Conservation (phyloP, 2,113 vertebrate genomes). For the Calidris pygmaea region DNA sequence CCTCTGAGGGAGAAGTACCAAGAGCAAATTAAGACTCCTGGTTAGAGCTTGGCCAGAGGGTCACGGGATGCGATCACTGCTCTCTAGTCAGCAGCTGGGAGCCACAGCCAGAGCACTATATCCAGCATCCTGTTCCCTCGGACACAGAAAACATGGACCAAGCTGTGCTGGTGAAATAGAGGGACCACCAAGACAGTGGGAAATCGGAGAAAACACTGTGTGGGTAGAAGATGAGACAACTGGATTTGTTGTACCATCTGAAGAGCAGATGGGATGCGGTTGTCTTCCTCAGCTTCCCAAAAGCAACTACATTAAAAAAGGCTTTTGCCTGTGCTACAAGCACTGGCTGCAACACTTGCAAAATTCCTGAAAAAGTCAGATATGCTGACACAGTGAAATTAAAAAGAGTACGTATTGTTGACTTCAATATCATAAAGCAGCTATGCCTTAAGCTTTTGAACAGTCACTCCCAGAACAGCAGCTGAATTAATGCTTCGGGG, state of each 20-base stretch:
- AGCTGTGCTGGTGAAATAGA: neutral
- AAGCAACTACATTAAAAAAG: neutral
- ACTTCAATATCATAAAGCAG: neutral
- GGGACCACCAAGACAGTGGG: neutral
- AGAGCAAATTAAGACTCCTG: neutral
- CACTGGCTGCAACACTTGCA: neutral
- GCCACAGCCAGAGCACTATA: neutral
- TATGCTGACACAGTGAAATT: neutral
- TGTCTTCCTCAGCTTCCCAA: neutral
- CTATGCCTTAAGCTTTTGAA: neutral
- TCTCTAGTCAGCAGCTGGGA: neutral
- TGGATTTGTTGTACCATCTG: neutral
- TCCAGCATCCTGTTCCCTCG: neutral
- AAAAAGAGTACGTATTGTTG: neutral
- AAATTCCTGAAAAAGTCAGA: neutral
- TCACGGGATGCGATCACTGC: neutral
- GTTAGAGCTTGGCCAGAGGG: neutral
- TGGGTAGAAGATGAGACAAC: neutral
- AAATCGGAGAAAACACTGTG: fast-evolving
- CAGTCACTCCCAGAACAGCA: neutral
- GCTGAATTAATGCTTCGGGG: neutral
- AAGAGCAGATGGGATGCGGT: fast-evolving
- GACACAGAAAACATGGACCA: fast-evolving
- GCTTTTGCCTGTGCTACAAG: neutral
- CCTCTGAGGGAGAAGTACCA: neutral